These are phyloP conservation scores for Agrypnus murinus DNA, from an alignment of 2,888 invertebrate genomes.

Conservation along the genomic window DNA sequence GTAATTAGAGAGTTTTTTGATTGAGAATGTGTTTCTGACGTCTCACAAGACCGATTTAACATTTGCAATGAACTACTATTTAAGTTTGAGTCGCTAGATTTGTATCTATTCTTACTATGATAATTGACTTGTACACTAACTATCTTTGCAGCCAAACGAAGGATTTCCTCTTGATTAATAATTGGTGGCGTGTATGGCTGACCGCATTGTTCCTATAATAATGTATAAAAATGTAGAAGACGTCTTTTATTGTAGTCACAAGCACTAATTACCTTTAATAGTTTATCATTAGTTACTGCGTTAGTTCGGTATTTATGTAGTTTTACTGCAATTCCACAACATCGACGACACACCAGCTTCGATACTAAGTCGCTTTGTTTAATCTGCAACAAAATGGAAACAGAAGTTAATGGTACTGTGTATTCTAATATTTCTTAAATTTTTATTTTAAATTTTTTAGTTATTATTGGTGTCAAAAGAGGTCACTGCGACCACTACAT, in stretches of 20 bases:
- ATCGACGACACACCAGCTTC: constrained; percentile 50
- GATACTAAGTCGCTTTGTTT: constrained; percentile 42
- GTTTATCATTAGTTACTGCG: constrained; percentile 50
- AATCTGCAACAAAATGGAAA: constrained; percentile 49
- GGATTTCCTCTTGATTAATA: constrained; percentile 10
- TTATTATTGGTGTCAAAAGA: too few relatives aligned
- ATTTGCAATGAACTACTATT: too few relatives aligned
- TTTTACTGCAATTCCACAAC: constrained; percentile 47
- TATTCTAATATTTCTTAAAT: too few relatives aligned
- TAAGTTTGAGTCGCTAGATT: too few relatives aligned
- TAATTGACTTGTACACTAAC: neutral
- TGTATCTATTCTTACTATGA: too few relatives aligned
- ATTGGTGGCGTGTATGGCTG: constrained; percentile 22
- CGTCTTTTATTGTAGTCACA: neutral
- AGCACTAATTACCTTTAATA: constrained; percentile 46
- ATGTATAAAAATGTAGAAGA: too few relatives aligned
- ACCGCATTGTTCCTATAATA: constrained; percentile 12
- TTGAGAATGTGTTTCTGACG: too few relatives aligned
- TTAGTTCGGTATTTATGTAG: constrained; percentile 46
- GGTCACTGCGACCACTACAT: too few relatives aligned
- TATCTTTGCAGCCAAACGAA: neutral
- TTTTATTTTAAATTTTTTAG: too few relatives aligned
- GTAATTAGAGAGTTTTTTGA: too few relatives aligned
- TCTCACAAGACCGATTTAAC: too few relatives aligned
- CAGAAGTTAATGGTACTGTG: too few relatives aligned